These are phyloP conservation scores for Phallusia fumigata DNA, from an alignment of 23 tunicate species.

Conservation along the genomic window DNA sequence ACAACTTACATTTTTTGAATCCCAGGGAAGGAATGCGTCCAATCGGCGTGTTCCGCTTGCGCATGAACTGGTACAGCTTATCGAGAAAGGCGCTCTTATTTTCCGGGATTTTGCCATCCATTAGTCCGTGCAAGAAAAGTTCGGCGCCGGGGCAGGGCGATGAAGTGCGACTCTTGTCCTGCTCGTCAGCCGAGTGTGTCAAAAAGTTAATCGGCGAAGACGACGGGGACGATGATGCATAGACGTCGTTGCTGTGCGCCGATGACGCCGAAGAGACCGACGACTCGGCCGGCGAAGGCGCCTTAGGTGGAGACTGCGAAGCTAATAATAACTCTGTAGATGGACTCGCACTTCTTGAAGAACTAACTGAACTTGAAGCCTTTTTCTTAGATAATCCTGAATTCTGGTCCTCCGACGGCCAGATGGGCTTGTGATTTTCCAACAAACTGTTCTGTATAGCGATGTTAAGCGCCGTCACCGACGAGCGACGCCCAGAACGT, in stretches of 20 bases:
- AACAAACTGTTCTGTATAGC: slow-evolving; percentile 65
- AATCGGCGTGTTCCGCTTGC: slow-evolving; percentile 52
- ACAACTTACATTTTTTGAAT: slow-evolving; percentile 70
- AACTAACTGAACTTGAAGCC: slow-evolving; percentile 15
- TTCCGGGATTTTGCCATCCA: slow-evolving; percentile 59
- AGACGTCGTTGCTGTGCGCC: slow-evolving; percentile 19
- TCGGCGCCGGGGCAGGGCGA: slow-evolving; percentile 14
- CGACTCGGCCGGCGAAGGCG: slow-evolving; percentile 49
- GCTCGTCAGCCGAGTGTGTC: slow-evolving; percentile 22
- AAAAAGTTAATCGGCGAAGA: slow-evolving; percentile 42
- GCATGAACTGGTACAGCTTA: slow-evolving; percentile 59
- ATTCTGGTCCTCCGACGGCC: background rate
- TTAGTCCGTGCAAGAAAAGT: slow-evolving; percentile 46
- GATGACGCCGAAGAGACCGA: slow-evolving; percentile 13
- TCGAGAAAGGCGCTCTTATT: slow-evolving; percentile 49
- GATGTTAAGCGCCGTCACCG: slow-evolving; percentile 41
- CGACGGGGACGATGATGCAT: slow-evolving; percentile 31
- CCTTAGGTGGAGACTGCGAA: background rate
- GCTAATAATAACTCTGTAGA: background rate
- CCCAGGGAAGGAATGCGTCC: slow-evolving; percentile 65
- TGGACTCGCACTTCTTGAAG: slow-evolving; percentile 42
- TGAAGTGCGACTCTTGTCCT: background rate
- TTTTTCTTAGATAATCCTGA: slow-evolving; percentile 22
- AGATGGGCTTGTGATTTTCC: slow-evolving; percentile 41
- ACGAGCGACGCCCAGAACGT: slow-evolving; percentile 29